Evolutionary conservation across 2,797 vertebrate genomes (phyloP).

Genomic region (Moxostoma hubbsi): DNA sequence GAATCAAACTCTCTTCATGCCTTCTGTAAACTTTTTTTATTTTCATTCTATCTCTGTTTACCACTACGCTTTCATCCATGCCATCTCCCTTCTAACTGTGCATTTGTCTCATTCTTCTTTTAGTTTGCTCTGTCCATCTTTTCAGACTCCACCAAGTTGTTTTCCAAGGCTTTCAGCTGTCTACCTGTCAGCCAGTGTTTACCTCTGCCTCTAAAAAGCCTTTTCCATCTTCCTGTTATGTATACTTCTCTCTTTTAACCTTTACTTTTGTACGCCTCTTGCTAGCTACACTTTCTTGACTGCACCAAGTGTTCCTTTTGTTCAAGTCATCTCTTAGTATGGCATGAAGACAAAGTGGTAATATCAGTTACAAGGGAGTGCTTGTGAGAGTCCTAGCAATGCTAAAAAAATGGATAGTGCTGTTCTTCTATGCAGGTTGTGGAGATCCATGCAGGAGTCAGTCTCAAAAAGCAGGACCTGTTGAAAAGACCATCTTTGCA

Average conservation of each 20-base stretch:
- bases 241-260: conserved; percentile 16
- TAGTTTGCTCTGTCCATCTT: conserved; percentile 8
- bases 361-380: neutral
- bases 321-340: neutral
- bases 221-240: conserved; percentile 25
- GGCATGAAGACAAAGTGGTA: conserved; percentile 1
- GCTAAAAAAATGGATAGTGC: too few relatives aligned
- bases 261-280: neutral
- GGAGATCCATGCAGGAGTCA: neutral
- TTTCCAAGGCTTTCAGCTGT: conserved; percentile 25
- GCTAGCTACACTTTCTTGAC: conserved; percentile 11
- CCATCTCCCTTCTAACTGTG: conserved; percentile 7
- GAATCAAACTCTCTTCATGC: neutral
- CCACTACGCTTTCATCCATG: neutral
- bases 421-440: neutral
- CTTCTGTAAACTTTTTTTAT: neutral
- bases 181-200: conserved; percentile 1
- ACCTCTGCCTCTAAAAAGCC: conserved; percentile 22
- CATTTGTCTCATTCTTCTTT: conserved; percentile 11
- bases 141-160: conserved; percentile 7
- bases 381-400: neutral
- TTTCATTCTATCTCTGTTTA: conserved; percentile 16
- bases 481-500: too few relatives aligned
- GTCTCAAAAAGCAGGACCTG: too few relatives aligned
- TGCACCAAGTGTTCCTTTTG: conserved; percentile 11